Evolutionary conservation across 2,888 invertebrate genomes (phyloP).

Genomic region (Caradrina clavipalpis): DNA sequence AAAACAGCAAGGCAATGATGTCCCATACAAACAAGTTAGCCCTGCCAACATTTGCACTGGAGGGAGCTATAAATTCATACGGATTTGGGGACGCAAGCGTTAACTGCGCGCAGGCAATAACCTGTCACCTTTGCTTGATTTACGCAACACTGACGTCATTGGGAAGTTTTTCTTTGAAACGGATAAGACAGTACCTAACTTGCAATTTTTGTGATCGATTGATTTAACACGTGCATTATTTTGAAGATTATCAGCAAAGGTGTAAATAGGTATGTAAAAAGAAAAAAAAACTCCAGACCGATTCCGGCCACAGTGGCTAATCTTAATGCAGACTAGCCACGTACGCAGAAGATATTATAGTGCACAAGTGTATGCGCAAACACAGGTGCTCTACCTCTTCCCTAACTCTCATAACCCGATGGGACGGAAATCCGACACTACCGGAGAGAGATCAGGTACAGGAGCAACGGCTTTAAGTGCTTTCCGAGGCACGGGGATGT

Average conservation of each 20-base stretch:
- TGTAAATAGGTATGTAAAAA: neutral
- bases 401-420: too few relatives aligned
- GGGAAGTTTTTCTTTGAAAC: conserved; percentile 42
- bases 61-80: conserved; percentile 73
- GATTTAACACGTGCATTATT: conserved; percentile 5
- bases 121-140: conserved; percentile 74
- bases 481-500: too few relatives aligned
- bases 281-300: too few relatives aligned
- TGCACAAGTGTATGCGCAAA: too few relatives aligned
- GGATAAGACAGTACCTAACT: conserved; percentile 22
- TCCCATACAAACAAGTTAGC: conserved; percentile 51
- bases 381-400: too few relatives aligned
- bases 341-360: too few relatives aligned
- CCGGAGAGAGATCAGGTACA: too few relatives aligned
- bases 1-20: conserved; percentile 52
- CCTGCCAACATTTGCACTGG: conserved; percentile 58
- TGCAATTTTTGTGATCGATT: conserved; percentile 36
- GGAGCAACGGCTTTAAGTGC: too few relatives aligned
- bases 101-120: conserved; percentile 78
- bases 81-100: conserved; percentile 72
- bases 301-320: too few relatives aligned
- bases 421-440: too few relatives aligned
- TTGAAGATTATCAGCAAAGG: conserved; percentile 4
- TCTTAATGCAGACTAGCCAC: too few relatives aligned
- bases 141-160: conserved; percentile 66